A percentile compares a stretch with the other conserved stretches of the same genome.
Evolutionary conservation across 2,113 vertebrate species (phyloP).

Genomic region (Probosciger aterrimus): DNA sequence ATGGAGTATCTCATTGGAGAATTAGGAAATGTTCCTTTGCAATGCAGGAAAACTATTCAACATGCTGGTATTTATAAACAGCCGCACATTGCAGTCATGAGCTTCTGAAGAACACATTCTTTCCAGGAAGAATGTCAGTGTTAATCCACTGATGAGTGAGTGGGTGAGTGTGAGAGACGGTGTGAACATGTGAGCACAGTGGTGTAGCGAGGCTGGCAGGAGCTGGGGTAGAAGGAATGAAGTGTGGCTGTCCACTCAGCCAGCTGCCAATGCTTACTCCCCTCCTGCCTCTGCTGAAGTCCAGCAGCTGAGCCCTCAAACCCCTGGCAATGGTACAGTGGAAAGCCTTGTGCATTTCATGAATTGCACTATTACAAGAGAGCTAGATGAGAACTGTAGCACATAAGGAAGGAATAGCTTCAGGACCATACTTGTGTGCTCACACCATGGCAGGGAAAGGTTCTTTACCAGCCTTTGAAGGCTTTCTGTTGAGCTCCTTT

Average conservation of each 20-base stretch:
- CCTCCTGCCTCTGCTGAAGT: neutral
- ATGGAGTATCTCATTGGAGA: neutral
- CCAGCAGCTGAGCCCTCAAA: neutral
- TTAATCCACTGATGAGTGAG: neutral
- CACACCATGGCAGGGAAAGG: neutral
- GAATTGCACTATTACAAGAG: neutral
- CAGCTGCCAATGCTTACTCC: neutral
- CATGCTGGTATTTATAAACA: neutral
- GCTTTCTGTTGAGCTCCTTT: neutral
- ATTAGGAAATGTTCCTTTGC: neutral
- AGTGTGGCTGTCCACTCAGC: neutral
- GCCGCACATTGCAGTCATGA: neutral
- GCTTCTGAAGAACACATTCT: neutral
- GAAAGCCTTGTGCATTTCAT: neutral
- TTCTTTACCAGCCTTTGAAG: neutral
- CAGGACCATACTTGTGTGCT: neutral
- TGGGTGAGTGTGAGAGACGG: neutral
- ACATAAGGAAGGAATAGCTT: accelerated
- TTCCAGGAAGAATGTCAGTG: neutral
- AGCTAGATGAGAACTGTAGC: neutral
- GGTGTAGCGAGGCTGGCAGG: neutral
- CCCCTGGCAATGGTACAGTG: accelerated
- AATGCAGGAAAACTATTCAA: neutral
- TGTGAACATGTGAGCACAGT: accelerated
- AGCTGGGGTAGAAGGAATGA: neutral